Base-by-base conservation (phyloP, 1,140 invertebrate species). In the Hermetia illucens region DNA sequence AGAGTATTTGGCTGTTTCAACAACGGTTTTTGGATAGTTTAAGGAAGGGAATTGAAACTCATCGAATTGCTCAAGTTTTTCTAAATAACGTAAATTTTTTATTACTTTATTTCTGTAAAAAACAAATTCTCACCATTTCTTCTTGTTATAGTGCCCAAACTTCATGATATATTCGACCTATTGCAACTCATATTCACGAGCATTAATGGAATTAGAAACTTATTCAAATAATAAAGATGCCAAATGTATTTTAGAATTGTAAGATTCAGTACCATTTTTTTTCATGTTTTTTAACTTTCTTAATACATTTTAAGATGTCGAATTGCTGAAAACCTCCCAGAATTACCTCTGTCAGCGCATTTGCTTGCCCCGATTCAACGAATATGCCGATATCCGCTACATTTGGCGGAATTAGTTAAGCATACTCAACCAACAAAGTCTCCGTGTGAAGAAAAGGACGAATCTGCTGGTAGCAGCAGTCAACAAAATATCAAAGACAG, bases 311-410 rank as follows among this genome's bases (percentile, higher is more conserved):
- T 16, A 9, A 61, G 58, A 21, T 60, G 57, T 32, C 58, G 58
- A 9, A 49, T 52, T 36, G 46, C 51, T 0, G 41, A 57, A 37
- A 55, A 60, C 35, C 39, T 61, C 3, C 52, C 87, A 21, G 82
- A 90, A 48, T 81, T 93, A 9, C 81, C 85, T 9, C 62, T 93
- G 27, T 87, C 90, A 49, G 87, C 87, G 10, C 91, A 90, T 63
- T 64, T 93, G 10, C 61, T 93, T 25, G 86, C 85, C 1, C 88
- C 88, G 1, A 81, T 93, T 17, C 88, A 93, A 63, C 78, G 86
- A 58, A 90, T 93, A 47, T 93, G 88, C 62, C 88, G 91, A 58
- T 93, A 92, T 62, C 88, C 87, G 9, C 68, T 93, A 17, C 88
- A 92, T 52, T 65, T 92, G 36, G 79, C 77, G 21, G 86, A 92